Percentiles rank a stretch among this genome's conserved stretches.
phyloP scores from a whole-genome alignment of 2,113 vertebrate genomes.

The Xenotilapia flavipinnis region DNA sequence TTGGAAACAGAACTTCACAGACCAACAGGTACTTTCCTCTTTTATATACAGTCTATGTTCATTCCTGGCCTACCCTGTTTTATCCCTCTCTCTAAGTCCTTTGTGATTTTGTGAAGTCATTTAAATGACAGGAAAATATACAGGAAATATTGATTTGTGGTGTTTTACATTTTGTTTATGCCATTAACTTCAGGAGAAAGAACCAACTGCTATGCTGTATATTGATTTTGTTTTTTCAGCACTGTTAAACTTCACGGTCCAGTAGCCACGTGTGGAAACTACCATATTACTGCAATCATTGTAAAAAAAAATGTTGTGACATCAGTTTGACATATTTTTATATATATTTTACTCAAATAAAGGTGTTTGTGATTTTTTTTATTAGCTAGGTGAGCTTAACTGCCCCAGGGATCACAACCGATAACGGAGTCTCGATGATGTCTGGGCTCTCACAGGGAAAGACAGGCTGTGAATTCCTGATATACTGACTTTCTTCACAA shows the following conservation, averaged over 20 bases:
- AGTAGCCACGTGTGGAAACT: neutral
- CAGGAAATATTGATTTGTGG: neutral
- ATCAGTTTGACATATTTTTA: neutral
- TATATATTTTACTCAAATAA: neutral
- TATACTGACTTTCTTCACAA: neutral
- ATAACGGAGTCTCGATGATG: neutral
- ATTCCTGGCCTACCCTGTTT: neutral
- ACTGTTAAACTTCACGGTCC: neutral
- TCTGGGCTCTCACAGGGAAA: neutral
- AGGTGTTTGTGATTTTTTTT: neutral
- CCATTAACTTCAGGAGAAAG: neutral
- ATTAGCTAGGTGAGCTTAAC: neutral
- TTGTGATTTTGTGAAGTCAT: neutral
- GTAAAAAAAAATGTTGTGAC: neutral
- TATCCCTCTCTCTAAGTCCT: no score
- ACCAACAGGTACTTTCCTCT: neutral
- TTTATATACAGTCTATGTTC: neutral
- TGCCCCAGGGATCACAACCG: neutral
- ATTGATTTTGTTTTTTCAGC: constrained; percentile 13
- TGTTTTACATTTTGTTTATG: neutral
- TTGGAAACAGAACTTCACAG: neutral
- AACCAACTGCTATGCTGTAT: neutral
- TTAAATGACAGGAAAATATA: neutral
- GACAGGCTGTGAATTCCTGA: neutral
- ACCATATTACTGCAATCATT: neutral